A percentile compares a stretch with the other conserved stretches of the same genome.
These are phyloP conservation scores for Dysdera silvatica DNA, from an alignment of 1,140 invertebrate species.

Conservation along the genomic window DNA sequence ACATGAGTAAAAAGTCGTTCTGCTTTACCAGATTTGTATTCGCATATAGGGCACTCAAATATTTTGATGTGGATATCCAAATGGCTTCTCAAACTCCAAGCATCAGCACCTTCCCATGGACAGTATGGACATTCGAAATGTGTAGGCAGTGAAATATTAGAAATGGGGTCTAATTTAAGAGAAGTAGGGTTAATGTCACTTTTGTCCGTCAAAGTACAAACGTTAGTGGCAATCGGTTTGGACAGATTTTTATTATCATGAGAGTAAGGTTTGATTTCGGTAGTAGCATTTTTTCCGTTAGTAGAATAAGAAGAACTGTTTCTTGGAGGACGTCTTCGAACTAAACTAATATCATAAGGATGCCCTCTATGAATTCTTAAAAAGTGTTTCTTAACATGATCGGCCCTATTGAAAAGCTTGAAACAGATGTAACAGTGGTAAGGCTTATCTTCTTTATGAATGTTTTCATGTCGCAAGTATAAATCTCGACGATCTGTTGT, in stretches of 20 bases:
- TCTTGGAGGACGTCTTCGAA: conserved; percentile 11
- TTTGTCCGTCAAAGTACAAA: too few species aligned
- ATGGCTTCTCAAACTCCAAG: conserved; percentile 84
- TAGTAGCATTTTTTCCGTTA: not conserved
- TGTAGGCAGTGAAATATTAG: too few species aligned
- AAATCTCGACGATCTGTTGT: conserved; percentile 84
- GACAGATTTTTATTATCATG: too few species aligned
- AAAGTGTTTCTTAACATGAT: conserved; percentile 91
- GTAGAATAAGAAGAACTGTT: conserved; percentile 55
- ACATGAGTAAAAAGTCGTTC: conserved; percentile 80
- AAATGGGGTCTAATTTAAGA: too few species aligned
- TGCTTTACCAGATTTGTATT: conserved; percentile 83
- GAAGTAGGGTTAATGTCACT: too few species aligned
- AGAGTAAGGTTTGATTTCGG: too few species aligned
- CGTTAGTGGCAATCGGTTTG: too few species aligned
- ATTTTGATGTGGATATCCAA: conserved; percentile 85
- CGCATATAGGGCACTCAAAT: conserved; percentile 76
- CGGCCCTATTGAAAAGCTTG: conserved; percentile 78
- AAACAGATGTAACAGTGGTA: conserved; percentile 81
- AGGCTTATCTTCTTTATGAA: conserved; percentile 85
- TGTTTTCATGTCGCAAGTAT: conserved; percentile 90
- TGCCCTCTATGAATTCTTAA: conserved; percentile 62
- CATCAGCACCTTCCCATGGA: conserved; percentile 80
- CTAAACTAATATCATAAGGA: conserved; percentile 31
- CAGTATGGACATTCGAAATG: conserved; percentile 81